Evolutionary conservation across 2,888 invertebrate genomes (phyloP), one percentile per base, ranked within the genome.

Genomic region (Agrilus cyanescens): DNA sequence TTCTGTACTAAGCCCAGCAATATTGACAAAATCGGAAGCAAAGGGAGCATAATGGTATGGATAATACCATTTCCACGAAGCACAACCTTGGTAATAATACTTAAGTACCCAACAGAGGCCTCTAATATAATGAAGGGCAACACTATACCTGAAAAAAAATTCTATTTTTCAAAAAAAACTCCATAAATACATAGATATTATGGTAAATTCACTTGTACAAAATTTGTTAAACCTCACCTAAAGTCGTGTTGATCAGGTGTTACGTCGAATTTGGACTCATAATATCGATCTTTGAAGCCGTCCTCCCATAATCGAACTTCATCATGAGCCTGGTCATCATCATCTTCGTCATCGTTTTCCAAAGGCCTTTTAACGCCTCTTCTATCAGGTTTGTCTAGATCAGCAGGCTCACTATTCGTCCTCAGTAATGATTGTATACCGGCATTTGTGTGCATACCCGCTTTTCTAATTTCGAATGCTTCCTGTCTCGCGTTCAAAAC

Each of bases 31-130:
- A 72, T 99, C 98, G 0, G 96, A 96, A 4, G 98, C 98, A 70
- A 98, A 98, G 6, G 98, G 98, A 13, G 98, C 97, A 72, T 99
- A 98, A 70, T 98, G 98, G 67, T 94, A 98, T 0, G 98, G 98
- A 69, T 93, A 98, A 71, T 95, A 98, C 98, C 98, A 98, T 69
- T 96, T 90, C 98, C 98, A 99, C 13, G 91, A 93, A 30, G 94
- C 89, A 70, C 97, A 98, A 40, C 98, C 97, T 76, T 97, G 97
- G 70, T 98, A 98, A 70, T 98, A 98, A 70, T 97, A 98, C 53
- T 88, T 81, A 20, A 99, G 71, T 43, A 99, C 98, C 98, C 98
- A 98, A 69, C 94, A 94, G 38, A 99, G 73, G 0, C 98, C 98
- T 40, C 86, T 78, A 3, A 95, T 93, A 70, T 98, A 98, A 61